Base-by-base conservation (phyloP, 1,140 invertebrate species). In the Eurosta solidaginis region DNA sequence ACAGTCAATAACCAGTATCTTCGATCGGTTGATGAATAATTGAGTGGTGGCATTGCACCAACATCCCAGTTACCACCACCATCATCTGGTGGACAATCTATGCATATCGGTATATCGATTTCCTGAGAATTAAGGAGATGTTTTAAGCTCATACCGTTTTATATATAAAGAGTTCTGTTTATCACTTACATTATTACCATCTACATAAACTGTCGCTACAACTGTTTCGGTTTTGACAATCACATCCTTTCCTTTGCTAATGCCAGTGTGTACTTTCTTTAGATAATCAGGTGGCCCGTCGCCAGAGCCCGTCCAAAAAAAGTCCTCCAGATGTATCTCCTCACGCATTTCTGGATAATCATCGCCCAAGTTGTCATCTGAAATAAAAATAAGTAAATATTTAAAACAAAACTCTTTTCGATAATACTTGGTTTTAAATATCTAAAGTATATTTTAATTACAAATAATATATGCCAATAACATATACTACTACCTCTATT, bases 241-340 rank as follows among this genome's bases (percentile, higher is more conserved):
- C 25, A 85, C 84, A 79, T 88, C 85, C 77, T 87, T 87, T 25
- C 83, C 84, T 40, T 87, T 85, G 44, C 82, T 88, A 4, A 86
- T 85, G n/a, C 83, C 84, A 0, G 84, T 87, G 49, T 85, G 85
- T 2, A 88, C 83, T 27, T 88, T 87, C 77, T 85, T 86, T 1
- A 87, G 54, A 25, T 85, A 87, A 33, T 88, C 87, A 47, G 88
- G 89, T 0, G 91, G 89, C 2, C 93, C 94, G 82, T 95, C 94
- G 1, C 95, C 94, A 0, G 93, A 93, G 1, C 94, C 94, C 0
- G 93, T 95, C 94, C 94, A 96, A 83, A 96, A 94, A 85, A 95
- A 96, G 85, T 95, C 94, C 82, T 95, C 94, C 76, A 95, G 88
- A 79, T 89, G 91, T 80, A 91, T 92, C 83, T 89, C 91, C 78